Evolutionary conservation across 2,113 vertebrate genomes (phyloP), one percentile per base, ranked within the genome.

Genomic region (Micronycteris hirsuta): DNA sequence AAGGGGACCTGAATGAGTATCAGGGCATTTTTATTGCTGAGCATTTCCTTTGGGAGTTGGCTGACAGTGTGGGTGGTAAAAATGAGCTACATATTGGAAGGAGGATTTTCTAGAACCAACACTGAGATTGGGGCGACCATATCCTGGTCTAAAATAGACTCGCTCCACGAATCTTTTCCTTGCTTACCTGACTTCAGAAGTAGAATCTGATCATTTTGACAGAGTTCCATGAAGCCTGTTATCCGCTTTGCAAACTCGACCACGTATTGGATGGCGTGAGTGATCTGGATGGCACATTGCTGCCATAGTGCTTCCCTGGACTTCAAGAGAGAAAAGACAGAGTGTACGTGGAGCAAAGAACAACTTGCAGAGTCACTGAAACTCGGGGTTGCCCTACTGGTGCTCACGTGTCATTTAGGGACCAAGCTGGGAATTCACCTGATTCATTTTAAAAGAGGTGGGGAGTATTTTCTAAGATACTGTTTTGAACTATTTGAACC

Each of bases 171-270:
- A 6, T 26, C 49, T 77, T 36, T 20, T 9, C 0, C 70, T 84
- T 68, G 96, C 99, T 98, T 95, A 99, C 99, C 99, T 99, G 99
- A 99, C 98, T 99, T 99, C 94, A 99, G 99, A 94, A 99, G 99
- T 24, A 99, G 99, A 98, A 99, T 99, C 98, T 99, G 99, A 98
- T 99, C 99, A 36, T 99, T 99, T 98, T 99, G 99, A 98, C 99
- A 99, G 97, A 99, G 99, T 94, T 99, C 99, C 99, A 99, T 99
- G 98, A 99, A 99, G 95, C 99, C 99, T 77, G 99, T 99, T 98
- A 99, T 99, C 97, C 99, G 99, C 98, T 99, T 99, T 68, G 99
- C 99, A 86, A 99, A 99, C 98, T 99, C 99, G 80, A 99, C 99
- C 97, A 99, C 99, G 0, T 99, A 99, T 98, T 99, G 99, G 98